A percentile compares a stretch with the other conserved stretches of the same genome.
Conservation (phyloP, 2,113 vertebrate genomes). For the Callospermophilus lateralis region DNA sequence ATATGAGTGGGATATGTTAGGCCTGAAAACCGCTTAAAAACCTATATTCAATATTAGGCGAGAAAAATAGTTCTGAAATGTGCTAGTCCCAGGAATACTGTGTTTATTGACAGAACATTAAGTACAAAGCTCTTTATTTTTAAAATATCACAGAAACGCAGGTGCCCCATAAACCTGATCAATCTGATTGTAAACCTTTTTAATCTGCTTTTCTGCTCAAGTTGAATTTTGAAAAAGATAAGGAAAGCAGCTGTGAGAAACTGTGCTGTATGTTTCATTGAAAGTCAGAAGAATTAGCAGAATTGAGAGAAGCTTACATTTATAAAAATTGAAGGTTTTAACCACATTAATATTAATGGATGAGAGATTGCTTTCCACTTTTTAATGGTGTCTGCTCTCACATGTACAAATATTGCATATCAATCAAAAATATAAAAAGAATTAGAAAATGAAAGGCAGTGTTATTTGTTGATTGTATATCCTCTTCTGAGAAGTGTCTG, state of each 20-base stretch:
- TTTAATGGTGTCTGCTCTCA: neutral
- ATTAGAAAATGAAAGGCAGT: neutral
- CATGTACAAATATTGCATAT: neutral
- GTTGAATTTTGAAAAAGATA: constrained; percentile 36
- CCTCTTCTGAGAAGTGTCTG: no score
- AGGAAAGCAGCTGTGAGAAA: neutral
- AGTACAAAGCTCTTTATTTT: neutral
- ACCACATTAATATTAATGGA: neutral
- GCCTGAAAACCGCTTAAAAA: neutral
- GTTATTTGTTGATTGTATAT: no score
- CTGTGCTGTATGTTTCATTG: neutral
- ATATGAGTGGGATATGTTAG: neutral
- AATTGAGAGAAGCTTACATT: neutral
- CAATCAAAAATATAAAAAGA: neutral
- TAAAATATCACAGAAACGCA: neutral
- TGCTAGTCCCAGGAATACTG: neutral
- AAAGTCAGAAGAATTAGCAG: constrained; percentile 16
- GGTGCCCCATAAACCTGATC: neutral
- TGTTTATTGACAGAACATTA: neutral
- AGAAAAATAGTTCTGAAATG: neutral
- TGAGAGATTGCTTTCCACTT: neutral
- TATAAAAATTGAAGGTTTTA: neutral
- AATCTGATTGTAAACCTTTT: neutral
- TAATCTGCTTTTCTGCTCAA: neutral
- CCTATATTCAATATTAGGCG: neutral